phyloP scores from a whole-genome alignment of 2,797 vertebrate species.

The Myripristis murdjan region DNA sequence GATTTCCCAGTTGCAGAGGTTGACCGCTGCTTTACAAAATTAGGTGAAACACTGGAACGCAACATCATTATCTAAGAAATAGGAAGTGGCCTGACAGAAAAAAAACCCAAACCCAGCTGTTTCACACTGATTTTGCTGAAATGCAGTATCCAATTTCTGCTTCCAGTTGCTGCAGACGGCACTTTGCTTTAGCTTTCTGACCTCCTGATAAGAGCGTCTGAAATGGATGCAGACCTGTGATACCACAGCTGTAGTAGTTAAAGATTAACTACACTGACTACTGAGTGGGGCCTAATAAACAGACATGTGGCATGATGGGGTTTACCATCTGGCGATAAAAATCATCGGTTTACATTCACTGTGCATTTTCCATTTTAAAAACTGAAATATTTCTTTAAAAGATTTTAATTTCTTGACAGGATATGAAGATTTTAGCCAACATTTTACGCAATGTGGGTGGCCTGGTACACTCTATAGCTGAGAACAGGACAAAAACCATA shows the following conservation, averaged over 20 bases:
- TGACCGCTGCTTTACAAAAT: background rate
- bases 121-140: slow-evolving; percentile 1
- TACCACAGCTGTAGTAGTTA: slow-evolving; percentile 15
- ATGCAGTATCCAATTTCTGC: background rate
- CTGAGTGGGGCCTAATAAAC: background rate
- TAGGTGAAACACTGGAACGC: slow-evolving; percentile 14
- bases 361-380: background rate
- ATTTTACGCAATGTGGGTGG: background rate
- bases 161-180: slow-evolving; percentile 3
- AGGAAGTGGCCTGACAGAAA: slow-evolving; percentile 8
- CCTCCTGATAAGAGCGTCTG: slow-evolving; percentile 31
- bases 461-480: no score
- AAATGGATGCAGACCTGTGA: background rate
- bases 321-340: background rate
- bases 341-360: background rate
- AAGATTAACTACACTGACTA: slow-evolving; percentile 35
- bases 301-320: background rate
- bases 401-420: background rate
- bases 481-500: background rate
- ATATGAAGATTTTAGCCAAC: background rate
- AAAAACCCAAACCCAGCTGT: background rate
- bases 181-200: slow-evolving; percentile 6
- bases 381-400: no score
- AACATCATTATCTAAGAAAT: slow-evolving; percentile 9
- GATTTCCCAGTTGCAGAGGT: background rate